Conservation (phyloP, 2,797 vertebrate species). For the Fratercula arctica region DNA sequence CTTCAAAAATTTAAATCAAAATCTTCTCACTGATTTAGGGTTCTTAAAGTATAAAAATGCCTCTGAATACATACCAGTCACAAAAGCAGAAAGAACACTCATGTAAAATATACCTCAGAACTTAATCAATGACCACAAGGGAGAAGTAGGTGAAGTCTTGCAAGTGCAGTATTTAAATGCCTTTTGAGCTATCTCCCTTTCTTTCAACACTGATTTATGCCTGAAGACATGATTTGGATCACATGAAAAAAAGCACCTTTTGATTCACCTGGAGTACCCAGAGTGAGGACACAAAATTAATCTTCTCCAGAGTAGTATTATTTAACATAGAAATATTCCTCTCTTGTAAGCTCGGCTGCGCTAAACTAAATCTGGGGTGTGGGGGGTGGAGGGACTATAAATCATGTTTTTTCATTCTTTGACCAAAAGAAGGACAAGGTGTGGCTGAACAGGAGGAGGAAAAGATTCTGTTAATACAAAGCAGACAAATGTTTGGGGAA, state of each 20-base stretch:
- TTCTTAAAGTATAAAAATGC: constrained; percentile 3
- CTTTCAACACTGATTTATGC: neutral
- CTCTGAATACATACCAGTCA: constrained; percentile 33
- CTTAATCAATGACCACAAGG: neutral
- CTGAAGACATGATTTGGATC: neutral
- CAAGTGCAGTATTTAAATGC: neutral
- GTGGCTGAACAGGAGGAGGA: constrained; percentile 60
- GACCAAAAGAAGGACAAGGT: constrained; percentile 37
- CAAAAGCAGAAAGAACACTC: constrained; percentile 2
- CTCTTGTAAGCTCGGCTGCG: neutral
- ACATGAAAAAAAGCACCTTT: neutral
- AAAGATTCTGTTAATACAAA: constrained; percentile 60
- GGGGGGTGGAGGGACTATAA: neutral
- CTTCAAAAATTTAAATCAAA: constrained; percentile 34
- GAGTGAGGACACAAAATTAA: neutral
- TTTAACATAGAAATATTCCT: neutral
- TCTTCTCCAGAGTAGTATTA: neutral
- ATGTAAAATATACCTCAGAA: neutral
- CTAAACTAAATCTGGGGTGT: neutral
- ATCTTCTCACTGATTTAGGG: constrained; percentile 13
- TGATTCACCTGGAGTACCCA: neutral
- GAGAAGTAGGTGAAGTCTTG: neutral
- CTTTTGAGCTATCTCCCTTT: neutral
- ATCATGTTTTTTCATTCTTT: neutral
- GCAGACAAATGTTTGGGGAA: constrained; percentile 52